Evolutionary conservation across 2,888 invertebrate species (phyloP), one percentile per base, ranked within the genome.

Genomic region (Dryadula phaetusa): DNA sequence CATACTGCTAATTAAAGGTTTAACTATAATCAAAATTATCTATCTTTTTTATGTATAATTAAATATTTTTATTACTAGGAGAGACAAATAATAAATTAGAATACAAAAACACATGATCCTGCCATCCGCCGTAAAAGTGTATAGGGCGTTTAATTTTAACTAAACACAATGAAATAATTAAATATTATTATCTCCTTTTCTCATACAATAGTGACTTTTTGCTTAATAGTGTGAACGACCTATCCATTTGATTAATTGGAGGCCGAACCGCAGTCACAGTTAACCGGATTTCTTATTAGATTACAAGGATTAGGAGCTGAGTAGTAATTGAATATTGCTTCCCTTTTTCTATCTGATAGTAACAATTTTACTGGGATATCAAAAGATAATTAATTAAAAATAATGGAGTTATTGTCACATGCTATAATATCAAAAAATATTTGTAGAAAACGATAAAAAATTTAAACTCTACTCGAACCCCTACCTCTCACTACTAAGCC

Each of bases 251-350:
- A 44, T 44, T 60, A 60, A 12, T 44, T 37, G 42, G 14, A 16
- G 44, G 44, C 44, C 44, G 20, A 7, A 32, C 32, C 32, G 28
- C 18, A 60, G 28, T 25, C 60, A 16, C 44, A 20, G 52, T 46
- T 63, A 60, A 67, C 56, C 52, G 63, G 34, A 53, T 60, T 60
- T 67, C 63, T 63, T 52, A 60, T 66, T 61, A 54, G 54, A 34
- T 66, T 64, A 64, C 34, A 25, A 34, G 62, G 63, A 34, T 62
- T 34, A 37, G 40, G 42, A 62, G 49, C 54, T 52, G 58, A 47
- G 52, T 47, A 58, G 40, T 66, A 63, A 69, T 64, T 25, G 42
- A 60, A 18, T 60, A 18, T 44, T 20, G 14, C 14, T 42, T 18
- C 44, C 44, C 7, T 32, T 32, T 25, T 60, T 46, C 32, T 44